Conservation (phyloP, 2,113 vertebrate genomes). For the Limanda limanda region DNA sequence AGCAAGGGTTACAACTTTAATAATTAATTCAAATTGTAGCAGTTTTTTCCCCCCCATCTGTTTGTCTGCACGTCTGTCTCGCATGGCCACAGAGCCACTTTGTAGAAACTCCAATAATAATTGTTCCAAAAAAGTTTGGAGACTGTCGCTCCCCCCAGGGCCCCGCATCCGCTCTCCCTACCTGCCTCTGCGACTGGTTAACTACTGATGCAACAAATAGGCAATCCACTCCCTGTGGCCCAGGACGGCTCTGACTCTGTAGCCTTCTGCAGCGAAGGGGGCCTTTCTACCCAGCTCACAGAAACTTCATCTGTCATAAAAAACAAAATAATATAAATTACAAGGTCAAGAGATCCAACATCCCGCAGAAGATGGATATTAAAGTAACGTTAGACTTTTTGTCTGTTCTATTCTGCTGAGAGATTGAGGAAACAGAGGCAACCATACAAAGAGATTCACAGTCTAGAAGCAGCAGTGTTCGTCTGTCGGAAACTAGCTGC, state of each 20-base stretch:
- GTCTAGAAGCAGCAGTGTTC: not conserved
- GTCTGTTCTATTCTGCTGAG: not conserved
- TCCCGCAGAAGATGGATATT: not conserved
- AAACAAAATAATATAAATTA: not conserved
- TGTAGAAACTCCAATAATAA: conserved; percentile 77
- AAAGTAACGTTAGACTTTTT: not conserved
- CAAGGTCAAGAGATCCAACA: conserved; percentile 1
- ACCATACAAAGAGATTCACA: not conserved
- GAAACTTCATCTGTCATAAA: conserved; percentile 23
- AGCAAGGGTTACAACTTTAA: no score
- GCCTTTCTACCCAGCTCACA: conserved; percentile 9
- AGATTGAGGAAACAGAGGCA: not conserved
- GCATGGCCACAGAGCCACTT: conserved; percentile 50
- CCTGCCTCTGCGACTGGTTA: conserved; percentile 56
- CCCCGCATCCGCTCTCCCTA: conserved; percentile 43
- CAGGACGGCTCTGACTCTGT: conserved; percentile 57
- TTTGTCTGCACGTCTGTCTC: not conserved
- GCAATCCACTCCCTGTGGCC: conserved; percentile 75
- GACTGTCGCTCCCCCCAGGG: conserved; percentile 62
- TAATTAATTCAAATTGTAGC: not conserved
- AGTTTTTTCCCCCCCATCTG: not conserved
- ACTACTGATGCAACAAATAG: conserved; percentile 81
- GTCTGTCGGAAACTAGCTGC: no score
- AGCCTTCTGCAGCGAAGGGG: conserved; percentile 39
- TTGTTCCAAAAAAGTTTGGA: conserved; percentile 77